These are phyloP conservation scores for Clarias pachynema DNA, from an alignment of 2,797 vertebrate species.

Conservation along the genomic window DNA sequence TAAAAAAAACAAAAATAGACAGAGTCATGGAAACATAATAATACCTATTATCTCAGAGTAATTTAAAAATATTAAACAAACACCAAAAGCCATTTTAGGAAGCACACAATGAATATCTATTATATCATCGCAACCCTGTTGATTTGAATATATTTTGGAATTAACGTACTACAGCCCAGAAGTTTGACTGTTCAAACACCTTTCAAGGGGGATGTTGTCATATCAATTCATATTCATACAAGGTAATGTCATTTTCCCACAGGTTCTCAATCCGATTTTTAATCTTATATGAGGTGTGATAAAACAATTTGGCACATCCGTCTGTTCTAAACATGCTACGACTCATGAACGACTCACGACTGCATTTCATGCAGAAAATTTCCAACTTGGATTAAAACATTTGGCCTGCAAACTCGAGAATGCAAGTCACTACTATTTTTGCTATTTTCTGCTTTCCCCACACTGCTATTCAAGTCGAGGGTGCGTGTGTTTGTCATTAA, in stretches of 20 bases:
- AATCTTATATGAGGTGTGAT: neutral
- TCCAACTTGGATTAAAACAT: neutral
- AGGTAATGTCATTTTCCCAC: neutral
- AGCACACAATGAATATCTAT: neutral
- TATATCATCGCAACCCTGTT: neutral
- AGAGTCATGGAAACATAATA: conserved; percentile 18
- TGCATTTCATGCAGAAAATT: conserved; percentile 1
- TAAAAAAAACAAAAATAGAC: neutral
- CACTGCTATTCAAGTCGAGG: conserved; percentile 15
- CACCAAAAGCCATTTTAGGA: neutral
- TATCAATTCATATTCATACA: neutral
- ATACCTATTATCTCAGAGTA: neutral
- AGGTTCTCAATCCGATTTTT: neutral
- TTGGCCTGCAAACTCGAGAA: conserved; percentile 35
- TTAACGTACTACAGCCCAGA: neutral
- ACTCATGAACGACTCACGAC: neutral
- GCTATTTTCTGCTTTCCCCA: conserved; percentile 16
- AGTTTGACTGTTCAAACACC: neutral
- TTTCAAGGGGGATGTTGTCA: neutral
- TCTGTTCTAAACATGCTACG: neutral
- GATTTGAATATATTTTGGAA: neutral
- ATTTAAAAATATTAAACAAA: neutral
- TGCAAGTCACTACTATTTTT: conserved; percentile 4
- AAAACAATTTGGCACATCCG: neutral
- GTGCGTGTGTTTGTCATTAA: conserved; percentile 57